Evolutionary conservation across 2,888 invertebrate genomes (phyloP), one percentile per base, ranked within the genome.

Genomic region (Agonopterix heracliana): DNA sequence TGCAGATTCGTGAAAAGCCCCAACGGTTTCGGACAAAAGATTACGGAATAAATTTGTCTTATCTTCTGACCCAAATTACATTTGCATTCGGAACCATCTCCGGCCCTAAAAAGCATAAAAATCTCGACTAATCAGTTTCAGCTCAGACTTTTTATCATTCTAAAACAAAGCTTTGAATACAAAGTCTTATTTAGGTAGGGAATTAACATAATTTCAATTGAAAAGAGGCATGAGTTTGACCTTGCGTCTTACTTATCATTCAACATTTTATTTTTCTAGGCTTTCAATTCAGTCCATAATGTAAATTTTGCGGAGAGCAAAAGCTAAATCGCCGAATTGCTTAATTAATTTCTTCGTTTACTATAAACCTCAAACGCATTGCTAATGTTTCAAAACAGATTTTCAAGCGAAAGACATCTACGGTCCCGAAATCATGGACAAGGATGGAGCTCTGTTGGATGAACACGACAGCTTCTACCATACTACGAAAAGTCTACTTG

Each of bases 381-480:
- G 5, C 26, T 26, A 38, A 38, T 38, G 38, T 38, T 38, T 38
- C 38, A n/a, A 38, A 38, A 46, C 54, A 84, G 84, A 72, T 51
- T 78, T 71, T 50, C 63, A 81, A 35, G 68, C 66, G 0, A 70
- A 81, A 48, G 85, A 86, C 13, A 61, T 88, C 1, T 78, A 83
- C 49, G 86, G 84, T 50, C 93, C 64, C 0, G 65, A 88, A 55
- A 89, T 92, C 64, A 85, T 89, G 44, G 73, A 85, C 7, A 75
- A 78, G 50, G 91, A 92, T 70, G 90, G 90, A 0, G 84, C 89
- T 0, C 74, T 92, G 0, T 69, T 93, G 56, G 92, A 93, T 54
- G 81, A 91, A 51, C 92, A 93, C 51, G 93, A 93, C 66, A 92
- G 91, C 49, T 94, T 93, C 64, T 93, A 93, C 64, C 78, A 91